These are phyloP conservation scores for Pseudomyrmex sp. DNA, from an alignment of 1,140 invertebrate species.

Conservation along the genomic window DNA sequence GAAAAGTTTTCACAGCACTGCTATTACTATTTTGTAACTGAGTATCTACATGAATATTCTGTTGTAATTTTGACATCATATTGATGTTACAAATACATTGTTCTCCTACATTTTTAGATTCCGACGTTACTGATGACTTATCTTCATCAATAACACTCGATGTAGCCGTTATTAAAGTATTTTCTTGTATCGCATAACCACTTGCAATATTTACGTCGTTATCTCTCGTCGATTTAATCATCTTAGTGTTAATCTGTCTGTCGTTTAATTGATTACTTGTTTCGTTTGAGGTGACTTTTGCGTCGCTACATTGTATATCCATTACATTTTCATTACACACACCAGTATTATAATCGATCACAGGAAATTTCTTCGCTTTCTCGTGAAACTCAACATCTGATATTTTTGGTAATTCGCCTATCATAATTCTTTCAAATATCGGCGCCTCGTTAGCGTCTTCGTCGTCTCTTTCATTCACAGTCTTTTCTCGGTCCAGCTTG, in stretches of 20 bases:
- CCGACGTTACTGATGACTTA: slow-evolving; percentile 46
- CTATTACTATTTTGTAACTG: slow-evolving; percentile 22
- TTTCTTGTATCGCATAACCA: slow-evolving; percentile 2
- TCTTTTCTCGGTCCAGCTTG: slow-evolving; percentile 44
- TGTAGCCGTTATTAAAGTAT: not conserved
- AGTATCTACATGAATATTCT: not conserved
- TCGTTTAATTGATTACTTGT: slow-evolving; percentile 14
- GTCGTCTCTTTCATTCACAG: slow-evolving; percentile 61
- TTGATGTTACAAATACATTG: slow-evolving; percentile 30
- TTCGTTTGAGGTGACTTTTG: not conserved
- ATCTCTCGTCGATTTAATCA: slow-evolving; percentile 30
- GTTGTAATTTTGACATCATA: slow-evolving; percentile 22
- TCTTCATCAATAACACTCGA: not conserved
- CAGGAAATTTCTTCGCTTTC: slow-evolving; percentile 79
- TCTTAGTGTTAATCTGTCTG: slow-evolving; percentile 19
- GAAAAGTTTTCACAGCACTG: not conserved
- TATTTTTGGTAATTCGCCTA: slow-evolving; percentile 76
- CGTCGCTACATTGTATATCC: slow-evolving; percentile 30
- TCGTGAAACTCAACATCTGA: slow-evolving; percentile 78
- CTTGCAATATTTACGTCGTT: not conserved
- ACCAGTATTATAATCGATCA: slow-evolving; percentile 78
- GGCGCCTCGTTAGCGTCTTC: slow-evolving; percentile 65
- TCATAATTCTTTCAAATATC: slow-evolving; percentile 78
- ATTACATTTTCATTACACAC: slow-evolving; percentile 33
- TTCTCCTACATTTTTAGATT: slow-evolving; percentile 57